phyloP scores from a whole-genome alignment of 2,797 vertebrate genomes.

The Balearica regulorum region DNA sequence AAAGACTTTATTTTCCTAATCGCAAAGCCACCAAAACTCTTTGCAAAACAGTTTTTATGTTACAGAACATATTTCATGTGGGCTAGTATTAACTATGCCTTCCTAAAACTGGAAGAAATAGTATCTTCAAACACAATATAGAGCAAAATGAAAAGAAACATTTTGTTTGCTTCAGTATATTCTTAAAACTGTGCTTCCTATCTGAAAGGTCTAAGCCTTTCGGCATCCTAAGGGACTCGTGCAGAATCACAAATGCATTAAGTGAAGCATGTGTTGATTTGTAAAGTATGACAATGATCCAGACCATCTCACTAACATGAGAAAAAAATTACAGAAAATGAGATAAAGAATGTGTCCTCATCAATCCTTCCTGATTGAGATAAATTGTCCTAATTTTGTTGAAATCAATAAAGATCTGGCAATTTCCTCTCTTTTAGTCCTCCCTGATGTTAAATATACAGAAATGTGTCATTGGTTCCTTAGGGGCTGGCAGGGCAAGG shows the following conservation, averaged over 20 bases:
- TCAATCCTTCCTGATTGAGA: not conserved
- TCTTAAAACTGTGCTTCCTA: not conserved
- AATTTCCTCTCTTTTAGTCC: not conserved
- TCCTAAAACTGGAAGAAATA: not conserved
- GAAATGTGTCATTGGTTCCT: not conserved
- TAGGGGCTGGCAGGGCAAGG: not conserved
- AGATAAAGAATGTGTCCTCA: not conserved
- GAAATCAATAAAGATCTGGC: not conserved
- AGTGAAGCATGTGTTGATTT: not conserved
- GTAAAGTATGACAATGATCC: not conserved
- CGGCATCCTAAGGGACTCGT: not conserved
- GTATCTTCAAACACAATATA: not conserved
- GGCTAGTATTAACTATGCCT: not conserved
- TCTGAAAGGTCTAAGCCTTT: not conserved
- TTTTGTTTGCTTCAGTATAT: not conserved
- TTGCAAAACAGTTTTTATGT: not conserved
- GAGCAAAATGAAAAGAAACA: not conserved
- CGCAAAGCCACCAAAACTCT: not conserved
- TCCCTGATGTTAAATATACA: not conserved
- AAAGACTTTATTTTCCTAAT: not conserved
- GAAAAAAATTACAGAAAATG: not conserved
- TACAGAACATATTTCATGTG: accelerated
- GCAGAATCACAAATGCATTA: not conserved
- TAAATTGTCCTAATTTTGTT: not conserved
- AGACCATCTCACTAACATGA: not conserved